Evolutionary conservation across 2,888 invertebrate genomes (phyloP).

Genomic region (Erynnis tages): DNA sequence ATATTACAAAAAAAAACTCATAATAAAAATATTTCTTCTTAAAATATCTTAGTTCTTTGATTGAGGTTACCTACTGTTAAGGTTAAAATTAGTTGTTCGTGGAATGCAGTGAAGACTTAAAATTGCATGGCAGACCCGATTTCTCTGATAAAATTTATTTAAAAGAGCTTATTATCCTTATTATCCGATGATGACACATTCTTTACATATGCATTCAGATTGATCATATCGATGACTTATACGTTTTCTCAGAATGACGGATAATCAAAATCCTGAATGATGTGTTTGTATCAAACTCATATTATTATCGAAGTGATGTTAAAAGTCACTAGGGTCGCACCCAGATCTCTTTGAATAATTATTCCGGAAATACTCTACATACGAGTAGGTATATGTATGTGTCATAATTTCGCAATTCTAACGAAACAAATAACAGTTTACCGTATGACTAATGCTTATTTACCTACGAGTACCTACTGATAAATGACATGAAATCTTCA

Average conservation of each 20-base stretch:
- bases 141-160: neutral
- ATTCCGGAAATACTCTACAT: constrained; percentile 58
- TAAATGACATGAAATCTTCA: constrained; percentile 3
- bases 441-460: constrained; percentile 30
- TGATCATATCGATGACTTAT: constrained; percentile 2
- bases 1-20: no score
- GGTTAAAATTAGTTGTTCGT: no score
- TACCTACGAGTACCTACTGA: no score
- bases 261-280: constrained; percentile 10
- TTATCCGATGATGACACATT: constrained; percentile 3
- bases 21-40: no score
- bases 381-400: no score
- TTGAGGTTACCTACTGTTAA: no score
- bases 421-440: constrained; percentile 46
- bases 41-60: no score
- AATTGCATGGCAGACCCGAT: no score
- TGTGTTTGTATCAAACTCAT: neutral
- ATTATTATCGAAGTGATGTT: constrained; percentile 29
- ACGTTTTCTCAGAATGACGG: constrained; percentile 7
- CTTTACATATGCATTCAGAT: neutral
- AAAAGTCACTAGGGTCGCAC: constrained; percentile 44
- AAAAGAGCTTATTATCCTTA: neutral
- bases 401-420: constrained; percentile 56
- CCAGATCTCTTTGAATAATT: constrained; percentile 42
- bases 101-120: no score